A percentile compares a stretch with the other conserved stretches of the same genome.
phyloP scores from a whole-genome alignment of 2,888 invertebrate genomes.

The Odontocolon sp. region DNA sequence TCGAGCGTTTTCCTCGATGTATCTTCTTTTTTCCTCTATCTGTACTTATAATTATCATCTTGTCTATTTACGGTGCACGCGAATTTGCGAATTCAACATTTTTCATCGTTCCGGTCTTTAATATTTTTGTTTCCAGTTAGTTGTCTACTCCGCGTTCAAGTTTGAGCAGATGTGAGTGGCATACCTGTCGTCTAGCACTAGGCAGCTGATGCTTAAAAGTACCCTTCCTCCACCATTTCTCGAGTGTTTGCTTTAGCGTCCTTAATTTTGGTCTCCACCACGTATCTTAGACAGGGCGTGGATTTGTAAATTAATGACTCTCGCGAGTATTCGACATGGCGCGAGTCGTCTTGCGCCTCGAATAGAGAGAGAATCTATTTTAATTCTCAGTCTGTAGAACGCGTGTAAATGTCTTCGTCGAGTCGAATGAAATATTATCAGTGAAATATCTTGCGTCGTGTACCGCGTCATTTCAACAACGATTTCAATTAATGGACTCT shows the following conservation, averaged over 20 bases:
- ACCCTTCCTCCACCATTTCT: background rate
- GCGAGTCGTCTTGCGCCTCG: background rate
- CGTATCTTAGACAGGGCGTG: conserved; percentile 18
- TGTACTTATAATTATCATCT: no score
- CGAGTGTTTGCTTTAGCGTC: no score
- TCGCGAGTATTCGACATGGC: background rate
- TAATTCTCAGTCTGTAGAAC: conserved; percentile 11
- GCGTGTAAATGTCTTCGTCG: conserved; percentile 29
- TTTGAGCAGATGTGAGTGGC: conserved; percentile 23
- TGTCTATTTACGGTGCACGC: conserved; percentile 13
- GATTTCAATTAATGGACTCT: conserved; percentile 1
- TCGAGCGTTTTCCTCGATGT: background rate
- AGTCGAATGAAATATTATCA: conserved; percentile 13
- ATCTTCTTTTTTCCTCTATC: conserved; percentile 4
- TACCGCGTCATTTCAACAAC: background rate
- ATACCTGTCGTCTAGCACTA: conserved; percentile 72
- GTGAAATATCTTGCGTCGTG: conserved; percentile 20
- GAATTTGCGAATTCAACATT: conserved; percentile 16
- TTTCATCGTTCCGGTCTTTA: no score
- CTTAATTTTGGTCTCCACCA: conserved; percentile 3
- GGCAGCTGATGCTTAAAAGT: conserved; percentile 66
- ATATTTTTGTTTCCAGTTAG: no score
- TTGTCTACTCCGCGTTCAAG: no score
- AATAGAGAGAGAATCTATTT: conserved; percentile 12
- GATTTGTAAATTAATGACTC: conserved; percentile 35